Percentiles rank a stretch among this genome's conserved stretches.
These are phyloP conservation scores for Python bivittatus DNA, from an alignment of 2,113 vertebrate genomes.

Conservation along the genomic window DNA sequence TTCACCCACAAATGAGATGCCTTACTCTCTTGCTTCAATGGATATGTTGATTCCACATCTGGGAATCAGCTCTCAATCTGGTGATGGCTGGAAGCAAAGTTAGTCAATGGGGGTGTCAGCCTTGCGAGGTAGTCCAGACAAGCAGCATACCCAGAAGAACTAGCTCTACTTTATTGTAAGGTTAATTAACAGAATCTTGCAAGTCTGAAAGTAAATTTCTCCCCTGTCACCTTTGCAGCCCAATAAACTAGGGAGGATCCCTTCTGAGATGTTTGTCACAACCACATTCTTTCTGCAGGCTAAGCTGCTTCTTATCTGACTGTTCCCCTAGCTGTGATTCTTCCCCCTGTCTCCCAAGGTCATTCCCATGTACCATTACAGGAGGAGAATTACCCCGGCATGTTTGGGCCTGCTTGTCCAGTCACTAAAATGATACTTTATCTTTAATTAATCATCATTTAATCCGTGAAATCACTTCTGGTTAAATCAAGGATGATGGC, in stretches of 20 bases:
- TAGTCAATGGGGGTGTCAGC: neutral
- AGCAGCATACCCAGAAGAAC: neutral
- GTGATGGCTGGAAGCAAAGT: neutral
- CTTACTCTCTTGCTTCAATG: too few species aligned
- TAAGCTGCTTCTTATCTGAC: neutral
- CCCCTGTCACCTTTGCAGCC: neutral
- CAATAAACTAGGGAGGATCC: neutral
- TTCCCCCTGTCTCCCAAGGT: neutral
- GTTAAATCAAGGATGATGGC: neutral
- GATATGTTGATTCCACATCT: too few species aligned
- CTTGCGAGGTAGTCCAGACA: neutral
- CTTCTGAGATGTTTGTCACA: neutral
- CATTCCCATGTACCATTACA: neutral
- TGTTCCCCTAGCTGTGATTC: neutral
- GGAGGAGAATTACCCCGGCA: neutral
- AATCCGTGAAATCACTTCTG: neutral
- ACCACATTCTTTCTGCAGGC: neutral
- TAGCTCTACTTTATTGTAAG: neutral
- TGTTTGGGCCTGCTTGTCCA: neutral
- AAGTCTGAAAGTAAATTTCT: neutral
- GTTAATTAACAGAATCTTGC: neutral
- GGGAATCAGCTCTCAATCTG: too few species aligned
- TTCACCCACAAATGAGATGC: too few species aligned
- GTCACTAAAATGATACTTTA: neutral
- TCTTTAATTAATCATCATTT: neutral